A percentile compares a stretch with the other conserved stretches of the same genome.
phyloP scores from a whole-genome alignment of 2,888 invertebrate species.

The Rotaria macrura region DNA sequence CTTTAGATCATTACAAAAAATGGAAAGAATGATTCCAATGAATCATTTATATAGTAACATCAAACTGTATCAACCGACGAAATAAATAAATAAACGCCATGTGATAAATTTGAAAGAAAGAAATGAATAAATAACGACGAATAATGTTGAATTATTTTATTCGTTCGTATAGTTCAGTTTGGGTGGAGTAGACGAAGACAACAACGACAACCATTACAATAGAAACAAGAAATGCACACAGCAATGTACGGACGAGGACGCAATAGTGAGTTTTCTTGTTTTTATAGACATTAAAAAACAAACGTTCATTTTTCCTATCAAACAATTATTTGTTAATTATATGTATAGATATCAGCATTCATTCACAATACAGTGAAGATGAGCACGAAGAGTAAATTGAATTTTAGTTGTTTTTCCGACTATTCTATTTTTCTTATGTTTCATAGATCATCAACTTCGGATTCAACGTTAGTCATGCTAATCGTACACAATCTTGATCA shows the following conservation, averaged over 20 bases:
- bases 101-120: background rate
- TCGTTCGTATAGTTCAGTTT: background rate
- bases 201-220: background rate
- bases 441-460: background rate
- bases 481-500: background rate
- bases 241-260: background rate
- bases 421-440: background rate
- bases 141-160: background rate
- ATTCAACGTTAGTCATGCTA: background rate
- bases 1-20: too few relatives aligned
- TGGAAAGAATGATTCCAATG: too few relatives aligned
- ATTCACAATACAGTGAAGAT: background rate
- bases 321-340: background rate
- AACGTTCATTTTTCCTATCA: too few relatives aligned
- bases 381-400: background rate
- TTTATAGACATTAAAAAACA: background rate
- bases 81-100: background rate
- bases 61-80: background rate
- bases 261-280: background rate
- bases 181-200: background rate
- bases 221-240: background rate
- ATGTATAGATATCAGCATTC: background rate
- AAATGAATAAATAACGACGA: background rate
- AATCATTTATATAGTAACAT: too few relatives aligned
- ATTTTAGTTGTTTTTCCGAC: background rate